These are phyloP conservation scores for Notothenia coriiceps DNA, from an alignment of 2,113 vertebrate species.

Conservation along the genomic window DNA sequence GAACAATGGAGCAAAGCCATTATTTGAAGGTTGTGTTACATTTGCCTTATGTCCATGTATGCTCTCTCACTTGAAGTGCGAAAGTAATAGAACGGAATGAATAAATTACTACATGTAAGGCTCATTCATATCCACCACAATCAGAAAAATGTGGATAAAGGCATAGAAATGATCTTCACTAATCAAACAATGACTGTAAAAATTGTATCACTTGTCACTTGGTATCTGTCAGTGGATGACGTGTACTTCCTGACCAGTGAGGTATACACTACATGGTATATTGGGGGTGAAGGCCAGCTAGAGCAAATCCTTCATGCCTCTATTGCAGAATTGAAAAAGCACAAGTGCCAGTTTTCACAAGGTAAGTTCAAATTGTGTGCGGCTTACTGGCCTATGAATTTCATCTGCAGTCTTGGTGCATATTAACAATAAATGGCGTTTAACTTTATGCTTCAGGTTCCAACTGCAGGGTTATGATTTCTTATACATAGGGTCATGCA, in stretches of 20 bases:
- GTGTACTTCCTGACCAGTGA: constrained; percentile 28
- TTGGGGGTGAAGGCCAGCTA: background rate
- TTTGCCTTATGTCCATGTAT: constrained; percentile 46
- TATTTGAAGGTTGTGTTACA: constrained; percentile 49
- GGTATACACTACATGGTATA: constrained; percentile 1
- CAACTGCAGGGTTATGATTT: constrained; percentile 1
- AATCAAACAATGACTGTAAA: constrained; percentile 47
- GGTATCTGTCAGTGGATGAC: constrained; percentile 35
- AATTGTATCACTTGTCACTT: constrained; percentile 30
- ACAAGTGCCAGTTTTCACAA: constrained; percentile 35
- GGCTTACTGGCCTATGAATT: constrained; percentile 18
- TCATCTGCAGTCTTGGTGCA: background rate
- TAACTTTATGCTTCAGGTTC: background rate
- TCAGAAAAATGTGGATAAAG: constrained; percentile 8
- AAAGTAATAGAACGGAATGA: constrained; percentile 22
- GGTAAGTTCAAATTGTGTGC: constrained; percentile 44
- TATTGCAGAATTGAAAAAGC: constrained; percentile 36
- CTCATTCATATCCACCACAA: constrained; percentile 10
- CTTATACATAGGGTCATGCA: constrained; percentile 24
- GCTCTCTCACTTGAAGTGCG: constrained; percentile 22
- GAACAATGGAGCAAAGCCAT: constrained; percentile 44
- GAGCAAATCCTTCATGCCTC: constrained; percentile 11
- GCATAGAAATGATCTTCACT: constrained; percentile 5
- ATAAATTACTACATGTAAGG: constrained; percentile 27
- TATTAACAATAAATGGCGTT: constrained; percentile 14